Evolutionary conservation across 2,888 invertebrate genomes (phyloP), one percentile per base, ranked within the genome.

Genomic region (Malacosoma neustria): DNA sequence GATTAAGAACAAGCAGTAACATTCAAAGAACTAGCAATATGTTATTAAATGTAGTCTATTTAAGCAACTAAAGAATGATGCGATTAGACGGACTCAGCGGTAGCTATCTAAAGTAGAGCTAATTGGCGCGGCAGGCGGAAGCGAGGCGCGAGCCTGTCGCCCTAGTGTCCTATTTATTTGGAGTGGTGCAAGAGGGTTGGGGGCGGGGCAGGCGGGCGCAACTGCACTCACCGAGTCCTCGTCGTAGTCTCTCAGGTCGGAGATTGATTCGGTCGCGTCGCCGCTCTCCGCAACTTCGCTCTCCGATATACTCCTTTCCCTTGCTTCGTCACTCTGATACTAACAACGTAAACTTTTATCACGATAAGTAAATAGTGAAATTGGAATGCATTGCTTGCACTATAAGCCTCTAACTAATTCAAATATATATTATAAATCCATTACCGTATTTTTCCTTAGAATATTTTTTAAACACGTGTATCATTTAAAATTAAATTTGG

Each of bases 171-270:
- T 74, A 77, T 68, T 66, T 74, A 58, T 71, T 68, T 53, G 57
- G 61, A 57, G 51, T 51, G 49, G 51, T 43, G 51, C 42, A 42
- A 42, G 38, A 47, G 42, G 39, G 45, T 45, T 42, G 41, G 40
- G 42, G 39, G 43, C 43, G 39, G 38, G 42, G 42, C 14, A 40
- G 22, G 40, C 49, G 45, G 46, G 49, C 51, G 56, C 49, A 57
- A 65, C 65, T 68, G 72, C 67, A 71, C 94, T 93, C 66, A 94
- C 92, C 33, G 92, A 91, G 65, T 92, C 91, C 68, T 90, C 89
- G 45, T 85, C 85, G 52, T 89, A 84, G 46, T 87, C 87, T 67
- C 85, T 79, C 48, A 86, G 77, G 59, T 87, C 86, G 61, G 86
- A 84, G 52, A 86, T 76, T 49, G 77, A 55, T 56, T 86, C 86